Percentiles rank a stretch among this genome's conserved stretches.
Conservation (phyloP, 2,888 invertebrate genomes). For the Taphrorychus bicolor region DNA sequence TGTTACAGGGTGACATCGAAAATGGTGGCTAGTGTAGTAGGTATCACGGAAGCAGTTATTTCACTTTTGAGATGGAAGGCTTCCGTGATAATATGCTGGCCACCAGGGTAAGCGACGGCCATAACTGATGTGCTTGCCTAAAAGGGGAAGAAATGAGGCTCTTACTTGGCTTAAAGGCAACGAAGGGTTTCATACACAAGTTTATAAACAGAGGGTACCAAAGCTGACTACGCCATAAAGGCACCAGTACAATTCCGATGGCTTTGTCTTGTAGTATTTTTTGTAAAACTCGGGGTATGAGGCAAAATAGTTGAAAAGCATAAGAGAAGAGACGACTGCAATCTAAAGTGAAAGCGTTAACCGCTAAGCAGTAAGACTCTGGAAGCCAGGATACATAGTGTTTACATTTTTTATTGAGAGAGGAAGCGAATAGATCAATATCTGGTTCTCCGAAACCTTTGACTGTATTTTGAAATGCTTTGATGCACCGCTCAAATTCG, state of each 20-base stretch:
- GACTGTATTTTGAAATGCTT: too few relatives aligned
- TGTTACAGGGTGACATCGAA: too few relatives aligned
- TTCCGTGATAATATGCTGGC: neutral
- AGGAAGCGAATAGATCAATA: constrained; percentile 32
- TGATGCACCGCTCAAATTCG: too few relatives aligned
- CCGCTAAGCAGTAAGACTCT: neutral
- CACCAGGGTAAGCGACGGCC: constrained; percentile 41
- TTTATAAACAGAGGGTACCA: constrained; percentile 28
- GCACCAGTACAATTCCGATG: constrained; percentile 29
- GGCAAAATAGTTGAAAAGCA: neutral
- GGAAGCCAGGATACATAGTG: constrained; percentile 28
- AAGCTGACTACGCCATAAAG: constrained; percentile 20
- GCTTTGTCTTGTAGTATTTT: neutral
- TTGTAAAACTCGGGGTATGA: neutral
- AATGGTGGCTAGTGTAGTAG: too few relatives aligned
- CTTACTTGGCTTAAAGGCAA: constrained; percentile 13
- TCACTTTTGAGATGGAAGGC: constrained; percentile 35
- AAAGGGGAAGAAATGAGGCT: constrained; percentile 45
- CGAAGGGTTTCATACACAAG: neutral
- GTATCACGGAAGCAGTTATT: too few relatives aligned
- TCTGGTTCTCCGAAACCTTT: neutral
- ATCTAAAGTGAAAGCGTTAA: neutral
- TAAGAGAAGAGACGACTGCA: neutral
- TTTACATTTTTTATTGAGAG: constrained; percentile 43
- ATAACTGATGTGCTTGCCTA: neutral